Evolutionary conservation across 2,888 invertebrate species (phyloP), one percentile per base, ranked within the genome.

Genomic region (Heliconius ismenius): DNA sequence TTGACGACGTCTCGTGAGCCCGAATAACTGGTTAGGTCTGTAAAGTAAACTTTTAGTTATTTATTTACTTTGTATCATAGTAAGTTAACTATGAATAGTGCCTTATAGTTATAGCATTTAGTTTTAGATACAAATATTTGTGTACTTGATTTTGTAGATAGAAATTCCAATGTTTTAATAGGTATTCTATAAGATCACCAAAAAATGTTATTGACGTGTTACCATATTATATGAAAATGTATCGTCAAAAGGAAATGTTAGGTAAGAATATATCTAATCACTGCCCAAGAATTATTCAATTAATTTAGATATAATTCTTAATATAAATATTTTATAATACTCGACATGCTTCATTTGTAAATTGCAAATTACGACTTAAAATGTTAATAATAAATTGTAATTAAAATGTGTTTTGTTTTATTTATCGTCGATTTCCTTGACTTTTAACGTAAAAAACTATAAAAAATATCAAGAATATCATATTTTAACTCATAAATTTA

Each of bases 11-110:
- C 85, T 93, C 93, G 88, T 93, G 93, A 91, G 86, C 78, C 84
- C 83, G 81, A 88, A 89, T 87, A 87, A 90, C 88, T 83, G 84
- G 87, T 90, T 92, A 92, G 90, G 86, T 91, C 88, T 92, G 89
- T 91, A 91, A 86, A 89, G 88, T 91, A 92, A 92, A 90, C 90
- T 85, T 88, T 86, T 92, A 92, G 92, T 92, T 93, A 94, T 93
- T 94, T 94, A 94, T 94, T 93, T 92, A 91, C 92, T 86, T 90
- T 93, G 93, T 93, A 94, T 91, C 89, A 93, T 93, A 93, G 90
- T 92, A 92, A 90, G 87, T 90, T 91, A 91, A 90, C 90, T 93
- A 92, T 91, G 91, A 92, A 92, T 93, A 94, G 94, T 94, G 94
- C 94, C 94, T 94, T 94, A 94, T 94, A 94, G 93, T 87, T 92